Base-by-base conservation (phyloP, 2,113 vertebrate genomes). In the Plecotus auritus region DNA sequence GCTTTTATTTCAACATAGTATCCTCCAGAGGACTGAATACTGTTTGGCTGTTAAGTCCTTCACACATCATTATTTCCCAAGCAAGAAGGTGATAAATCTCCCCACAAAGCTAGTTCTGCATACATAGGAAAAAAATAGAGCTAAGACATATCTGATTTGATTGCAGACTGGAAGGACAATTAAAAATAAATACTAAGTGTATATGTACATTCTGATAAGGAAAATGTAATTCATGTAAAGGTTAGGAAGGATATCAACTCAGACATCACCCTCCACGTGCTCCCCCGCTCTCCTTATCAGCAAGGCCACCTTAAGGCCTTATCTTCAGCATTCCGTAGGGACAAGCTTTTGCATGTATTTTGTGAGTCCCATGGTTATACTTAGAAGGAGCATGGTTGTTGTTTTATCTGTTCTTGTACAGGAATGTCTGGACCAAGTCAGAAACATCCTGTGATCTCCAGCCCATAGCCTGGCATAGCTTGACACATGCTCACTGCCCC, bases 21-120 rank as follows among this genome's bases (percentile, higher is more conserved):
- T 82, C 77, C 95, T 96, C 56, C 1, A 40, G 87, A 94, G 92
- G 42, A 90, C 5, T 18, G 30, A 61, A 70, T 83, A 51, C 61
- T 49, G n/a, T 87, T 84, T 92, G 78, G 70, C 64, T 90, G 76
- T 94, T 96, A 95, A 94, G 67, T 78, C 82, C 85, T 96, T 95
- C 91, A 96, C 93, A 85, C 88, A 83, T 85, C 88, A 94, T 93
- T 96, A 85, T 92, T 93, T 95, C 37, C 47, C 40, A 77, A 74
- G 91, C 90, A 92, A 82, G 47, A 88, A 92, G 66, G 85, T 90
- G 80, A 95, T 96, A 93, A 92, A 92, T 92, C 45, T 83, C 77
- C 82, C 35, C 17, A 74, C 30, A 85, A 87, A 94, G n/a, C 40
- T 78, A 66, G 64, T 94, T 91, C 72, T 77, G 4, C n/a, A 42